These are phyloP conservation scores for Sylvietta virens DNA, from an alignment of 2,113 vertebrate genomes.

Conservation along the genomic window DNA sequence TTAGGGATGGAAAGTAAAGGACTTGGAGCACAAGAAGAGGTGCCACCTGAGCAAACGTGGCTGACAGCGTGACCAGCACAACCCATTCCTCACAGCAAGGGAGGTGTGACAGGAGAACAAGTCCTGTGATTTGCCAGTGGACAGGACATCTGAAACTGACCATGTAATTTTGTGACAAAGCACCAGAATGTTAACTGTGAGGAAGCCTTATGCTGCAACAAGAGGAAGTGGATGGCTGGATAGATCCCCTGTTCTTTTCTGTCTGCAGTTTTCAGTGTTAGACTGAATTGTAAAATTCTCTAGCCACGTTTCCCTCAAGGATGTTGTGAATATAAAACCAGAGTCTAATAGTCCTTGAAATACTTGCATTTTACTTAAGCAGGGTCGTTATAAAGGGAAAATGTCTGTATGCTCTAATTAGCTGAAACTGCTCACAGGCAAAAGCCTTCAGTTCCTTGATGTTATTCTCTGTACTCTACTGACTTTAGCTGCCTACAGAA, in stretches of 20 bases:
- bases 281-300: background rate
- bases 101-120: background rate
- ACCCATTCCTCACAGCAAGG: background rate
- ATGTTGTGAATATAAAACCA: background rate
- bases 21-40: background rate
- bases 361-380: background rate
- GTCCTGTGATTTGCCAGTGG: background rate
- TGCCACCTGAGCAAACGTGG: background rate
- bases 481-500: background rate
- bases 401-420: background rate
- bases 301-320: background rate
- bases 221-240: background rate
- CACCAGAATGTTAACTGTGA: background rate
- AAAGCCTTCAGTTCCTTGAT: background rate
- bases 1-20: background rate
- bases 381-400: background rate
- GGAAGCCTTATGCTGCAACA: background rate
- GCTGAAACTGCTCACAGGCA: background rate
- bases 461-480: background rate
- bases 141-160: background rate
- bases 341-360: background rate
- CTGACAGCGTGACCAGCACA: background rate
- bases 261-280: background rate
- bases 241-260: background rate
- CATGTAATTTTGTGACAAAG: background rate